Evolutionary conservation across 2,888 invertebrate species (phyloP), one percentile per base, ranked within the genome.

Genomic region (Atherix ibis): DNA sequence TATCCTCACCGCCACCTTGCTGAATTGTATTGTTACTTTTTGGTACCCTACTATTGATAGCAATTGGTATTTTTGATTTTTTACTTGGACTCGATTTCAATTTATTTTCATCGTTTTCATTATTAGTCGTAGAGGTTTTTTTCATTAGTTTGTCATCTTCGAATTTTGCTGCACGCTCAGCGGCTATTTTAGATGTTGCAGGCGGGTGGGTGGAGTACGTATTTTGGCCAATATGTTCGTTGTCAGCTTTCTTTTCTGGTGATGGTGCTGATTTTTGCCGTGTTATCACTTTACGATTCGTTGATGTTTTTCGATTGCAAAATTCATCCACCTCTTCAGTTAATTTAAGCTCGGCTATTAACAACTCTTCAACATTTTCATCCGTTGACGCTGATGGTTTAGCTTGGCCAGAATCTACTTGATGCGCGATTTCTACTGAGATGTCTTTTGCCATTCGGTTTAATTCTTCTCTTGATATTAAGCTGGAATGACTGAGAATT

Each of bases 401-500:
- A 12, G 13, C 17, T 24, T 14, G 24, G 13, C 5, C 31, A 18
- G 31, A 8, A n/a, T n/a, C n/a, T n/a, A n/a, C n/a, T n/a, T n/a
- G n/a, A n/a, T n/a, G n/a, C 4, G 17, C 19, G 13, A 17, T 26
- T 4, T 8, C 13, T 5, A 18, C 17, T 14, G 18, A 3, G 5
- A 6, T 4, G 16, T 56, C 54, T 17, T 56, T 55, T 30, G 25
- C 4, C 12, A 54, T 52, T 8, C 53, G 46, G 15, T 57, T 54
- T 19, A 50, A 51, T 10, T 58, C 53, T 10, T 54, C 56, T 34
- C 51, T 51, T 34, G 43, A 48, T 15, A 34, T 55, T 13, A 56
- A 37, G 22, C 54, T 58, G 42, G 76, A 76, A 50, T 82, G 81
- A 42, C 75, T 75, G 8, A 83, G 64, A 35, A 94, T 69, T 64